phyloP scores from a whole-genome alignment of 2,888 invertebrate genomes.

The Lithosia quadra region DNA sequence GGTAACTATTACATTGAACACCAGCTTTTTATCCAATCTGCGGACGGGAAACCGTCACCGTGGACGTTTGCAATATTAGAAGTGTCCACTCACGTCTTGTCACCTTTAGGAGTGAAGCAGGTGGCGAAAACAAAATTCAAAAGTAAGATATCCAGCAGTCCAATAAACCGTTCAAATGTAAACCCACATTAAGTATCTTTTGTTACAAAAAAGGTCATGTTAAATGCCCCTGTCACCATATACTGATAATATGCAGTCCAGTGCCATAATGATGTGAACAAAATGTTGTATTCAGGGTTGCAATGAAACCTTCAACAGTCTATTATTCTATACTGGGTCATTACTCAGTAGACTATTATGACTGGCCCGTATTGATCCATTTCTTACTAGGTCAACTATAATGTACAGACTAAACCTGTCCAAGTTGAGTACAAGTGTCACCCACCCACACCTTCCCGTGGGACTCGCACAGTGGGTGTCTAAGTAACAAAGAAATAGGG shows the following conservation, averaged over 20 bases:
- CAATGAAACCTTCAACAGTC: background rate
- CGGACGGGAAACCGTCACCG: background rate
- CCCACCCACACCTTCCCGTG: background rate
- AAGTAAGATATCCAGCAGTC: too few relatives aligned
- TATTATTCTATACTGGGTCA: background rate
- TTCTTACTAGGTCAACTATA: background rate
- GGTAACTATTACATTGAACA: too few relatives aligned
- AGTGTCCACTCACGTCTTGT: too few relatives aligned
- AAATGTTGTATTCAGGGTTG: background rate
- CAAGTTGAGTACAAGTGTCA: background rate
- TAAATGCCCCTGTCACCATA: background rate
- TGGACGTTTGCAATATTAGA: background rate
- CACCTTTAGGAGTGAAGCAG: background rate
- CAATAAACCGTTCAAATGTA: too few relatives aligned
- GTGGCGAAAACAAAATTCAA: background rate
- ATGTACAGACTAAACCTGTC: background rate
- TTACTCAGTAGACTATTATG: background rate
- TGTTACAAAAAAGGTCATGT: background rate
- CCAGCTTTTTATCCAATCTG: background rate
- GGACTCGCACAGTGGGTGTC: background rate
- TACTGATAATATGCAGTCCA: background rate
- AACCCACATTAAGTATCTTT: too few relatives aligned
- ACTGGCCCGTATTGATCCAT: constrained; percentile 2
- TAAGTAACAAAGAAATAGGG: background rate
- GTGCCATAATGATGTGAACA: background rate